Percentiles rank a stretch among this genome's conserved stretches.
These are phyloP conservation scores for Girardinus metallicus DNA, from an alignment of 2,797 vertebrate species.

Conservation along the genomic window DNA sequence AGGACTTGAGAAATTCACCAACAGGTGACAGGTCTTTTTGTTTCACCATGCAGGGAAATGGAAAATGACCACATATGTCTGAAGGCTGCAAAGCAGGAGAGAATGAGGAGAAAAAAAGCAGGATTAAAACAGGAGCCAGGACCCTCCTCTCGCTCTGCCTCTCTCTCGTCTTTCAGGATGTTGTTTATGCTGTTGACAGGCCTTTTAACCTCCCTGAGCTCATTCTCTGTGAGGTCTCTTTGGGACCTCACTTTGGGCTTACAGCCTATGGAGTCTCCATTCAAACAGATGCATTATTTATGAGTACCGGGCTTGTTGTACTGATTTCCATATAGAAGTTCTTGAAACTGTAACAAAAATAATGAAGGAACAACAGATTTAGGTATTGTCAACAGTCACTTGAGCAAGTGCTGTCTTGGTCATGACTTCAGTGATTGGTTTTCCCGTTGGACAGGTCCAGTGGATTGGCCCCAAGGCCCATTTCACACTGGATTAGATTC, in stretches of 20 bases:
- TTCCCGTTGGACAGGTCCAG: slow-evolving; percentile 63
- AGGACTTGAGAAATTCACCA: slow-evolving; percentile 63
- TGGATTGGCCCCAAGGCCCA: slow-evolving; percentile 66
- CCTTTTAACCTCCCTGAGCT: slow-evolving; percentile 78
- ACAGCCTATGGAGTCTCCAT: slow-evolving; percentile 69
- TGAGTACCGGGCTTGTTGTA: slow-evolving; percentile 70
- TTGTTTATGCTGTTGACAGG: slow-evolving; percentile 79
- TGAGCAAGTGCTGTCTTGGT: slow-evolving; percentile 54
- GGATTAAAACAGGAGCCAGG: slow-evolving; percentile 69
- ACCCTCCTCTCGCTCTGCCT: not conserved
- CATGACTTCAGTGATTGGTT: slow-evolving; percentile 70
- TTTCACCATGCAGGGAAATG: slow-evolving; percentile 63
- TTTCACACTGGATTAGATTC: slow-evolving; percentile 79
- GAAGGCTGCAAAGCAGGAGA: slow-evolving; percentile 60
- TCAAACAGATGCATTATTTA: slow-evolving; percentile 84
- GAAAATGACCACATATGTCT: slow-evolving; percentile 71
- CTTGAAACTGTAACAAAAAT: slow-evolving; percentile 76
- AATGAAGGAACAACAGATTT: slow-evolving; percentile 74
- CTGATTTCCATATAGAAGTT: slow-evolving; percentile 68
- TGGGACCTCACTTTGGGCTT: slow-evolving; percentile 74
- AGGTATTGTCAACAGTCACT: slow-evolving; percentile 76
- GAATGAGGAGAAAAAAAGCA: slow-evolving; percentile 45
- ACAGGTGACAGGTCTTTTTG: slow-evolving; percentile 71
- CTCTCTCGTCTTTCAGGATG: slow-evolving; percentile 63
- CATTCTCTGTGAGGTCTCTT: slow-evolving; percentile 75